Evolutionary conservation across 2,888 invertebrate species (phyloP).

Genomic region (Drosophila dives): DNA sequence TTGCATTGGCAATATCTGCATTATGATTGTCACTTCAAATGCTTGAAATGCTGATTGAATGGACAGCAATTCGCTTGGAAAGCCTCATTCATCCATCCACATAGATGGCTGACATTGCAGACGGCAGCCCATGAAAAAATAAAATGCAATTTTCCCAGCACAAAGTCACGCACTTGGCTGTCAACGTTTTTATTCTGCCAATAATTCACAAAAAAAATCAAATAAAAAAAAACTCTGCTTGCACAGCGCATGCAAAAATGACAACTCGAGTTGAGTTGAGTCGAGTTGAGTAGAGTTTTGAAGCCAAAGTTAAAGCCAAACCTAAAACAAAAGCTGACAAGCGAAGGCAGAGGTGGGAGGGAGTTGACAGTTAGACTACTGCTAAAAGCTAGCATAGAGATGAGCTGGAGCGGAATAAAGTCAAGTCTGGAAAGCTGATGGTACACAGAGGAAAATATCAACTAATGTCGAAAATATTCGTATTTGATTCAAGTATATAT

Average conservation of each 20-base stretch:
- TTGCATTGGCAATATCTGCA: constrained; percentile 68
- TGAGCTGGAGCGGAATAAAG: constrained; percentile 60
- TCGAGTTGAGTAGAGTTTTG: constrained; percentile 19
- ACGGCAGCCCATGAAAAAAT: constrained; percentile 48
- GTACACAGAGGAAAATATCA: constrained; percentile 8
- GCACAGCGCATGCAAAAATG: constrained; percentile 62
- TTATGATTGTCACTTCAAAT: constrained; percentile 79
- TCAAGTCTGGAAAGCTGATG: constrained; percentile 4
- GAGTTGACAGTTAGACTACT: neutral
- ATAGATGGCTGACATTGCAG: constrained; percentile 3
- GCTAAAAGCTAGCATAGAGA: constrained; percentile 33
- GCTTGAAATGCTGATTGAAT: constrained; percentile 77
- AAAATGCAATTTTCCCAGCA: constrained; percentile 36
- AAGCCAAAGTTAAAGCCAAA: neutral
- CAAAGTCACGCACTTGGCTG: constrained; percentile 74
- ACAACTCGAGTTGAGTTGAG: constrained; percentile 35
- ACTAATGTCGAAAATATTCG: neutral
- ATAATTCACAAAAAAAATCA: constrained; percentile 60
- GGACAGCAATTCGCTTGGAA: constrained; percentile 75
- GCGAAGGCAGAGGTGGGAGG: neutral
- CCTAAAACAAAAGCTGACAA: neutral
- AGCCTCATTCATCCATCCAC: constrained; percentile 28
- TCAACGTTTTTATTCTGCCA: constrained; percentile 74
- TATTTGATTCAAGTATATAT: neutral
- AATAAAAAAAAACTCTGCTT: constrained; percentile 41